phyloP scores from a whole-genome alignment of 2,113 vertebrate species.

The Entelurus aequoreus region DNA sequence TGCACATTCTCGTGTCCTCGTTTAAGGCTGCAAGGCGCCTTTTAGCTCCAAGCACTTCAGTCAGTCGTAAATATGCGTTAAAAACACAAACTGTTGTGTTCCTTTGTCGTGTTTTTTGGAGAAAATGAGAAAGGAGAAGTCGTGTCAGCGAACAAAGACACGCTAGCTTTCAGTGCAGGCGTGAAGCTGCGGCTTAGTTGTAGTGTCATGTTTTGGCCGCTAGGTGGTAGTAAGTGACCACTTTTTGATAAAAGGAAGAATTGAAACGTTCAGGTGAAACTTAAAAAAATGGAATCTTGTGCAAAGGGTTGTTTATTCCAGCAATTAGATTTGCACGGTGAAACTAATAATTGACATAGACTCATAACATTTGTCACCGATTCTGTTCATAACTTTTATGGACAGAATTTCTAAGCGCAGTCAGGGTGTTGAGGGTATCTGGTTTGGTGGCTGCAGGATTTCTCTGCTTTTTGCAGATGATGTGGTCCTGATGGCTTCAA shows the following conservation, averaged over 20 bases:
- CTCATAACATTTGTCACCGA: too few relatives aligned
- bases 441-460: too few relatives aligned
- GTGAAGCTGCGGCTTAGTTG: constrained; percentile 1
- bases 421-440: too few relatives aligned
- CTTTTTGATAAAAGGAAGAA: constrained; percentile 1
- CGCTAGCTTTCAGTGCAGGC: constrained; percentile 8
- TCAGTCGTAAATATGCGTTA: neutral
- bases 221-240: constrained; percentile 43
- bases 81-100: neutral
- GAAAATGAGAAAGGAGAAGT: neutral
- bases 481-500: too few relatives aligned
- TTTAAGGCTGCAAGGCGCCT: neutral
- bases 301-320: too few relatives aligned
- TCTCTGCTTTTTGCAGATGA: too few relatives aligned
- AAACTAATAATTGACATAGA: too few relatives aligned
- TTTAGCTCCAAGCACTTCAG: neutral
- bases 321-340: too few relatives aligned
- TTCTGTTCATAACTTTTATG: too few relatives aligned
- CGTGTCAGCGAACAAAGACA: constrained; percentile 39
- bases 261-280: too few relatives aligned
- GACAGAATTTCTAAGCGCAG: too few relatives aligned
- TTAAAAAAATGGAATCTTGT: too few relatives aligned
- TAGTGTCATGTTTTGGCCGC: constrained; percentile 17
- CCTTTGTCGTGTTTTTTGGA: neutral
- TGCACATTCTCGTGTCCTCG: neutral